phyloP scores from a whole-genome alignment of 2,113 vertebrate genomes.

The Phainopepla nitens region DNA sequence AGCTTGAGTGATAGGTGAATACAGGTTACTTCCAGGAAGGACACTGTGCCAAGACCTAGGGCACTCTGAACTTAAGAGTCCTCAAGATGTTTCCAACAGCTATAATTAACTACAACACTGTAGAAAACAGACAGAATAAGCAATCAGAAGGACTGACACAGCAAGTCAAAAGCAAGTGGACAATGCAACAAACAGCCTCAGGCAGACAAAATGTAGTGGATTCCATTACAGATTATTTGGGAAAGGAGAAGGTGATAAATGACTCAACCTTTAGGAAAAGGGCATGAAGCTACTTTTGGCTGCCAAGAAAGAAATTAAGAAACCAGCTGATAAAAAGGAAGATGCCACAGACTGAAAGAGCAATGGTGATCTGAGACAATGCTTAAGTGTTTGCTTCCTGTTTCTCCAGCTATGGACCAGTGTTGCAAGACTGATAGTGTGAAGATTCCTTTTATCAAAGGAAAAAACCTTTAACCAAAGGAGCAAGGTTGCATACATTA shows the following conservation, averaged over 20 bases:
- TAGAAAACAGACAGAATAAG: not conserved
- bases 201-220: not conserved
- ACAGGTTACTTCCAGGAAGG: not conserved
- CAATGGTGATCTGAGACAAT: not conserved
- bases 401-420: not conserved
- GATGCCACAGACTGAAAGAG: not conserved
- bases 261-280: not conserved
- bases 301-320: constrained; percentile 28
- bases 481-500: not conserved
- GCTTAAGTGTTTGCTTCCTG: not conserved
- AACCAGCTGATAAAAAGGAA: constrained; percentile 28
- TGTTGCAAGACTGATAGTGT: not conserved
- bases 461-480: not conserved
- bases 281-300: not conserved
- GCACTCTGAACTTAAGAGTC: not conserved
- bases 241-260: not conserved
- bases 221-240: constrained; percentile 20
- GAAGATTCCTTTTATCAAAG: not conserved
- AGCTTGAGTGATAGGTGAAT: not conserved
- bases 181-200: not conserved
- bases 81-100: not conserved
- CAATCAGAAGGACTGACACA: not conserved
- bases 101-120: not conserved
- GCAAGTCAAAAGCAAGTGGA: not conserved
- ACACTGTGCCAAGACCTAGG: not conserved